phyloP scores from a whole-genome alignment of 2,113 vertebrate genomes.

The Xyrauchen texanus region DNA sequence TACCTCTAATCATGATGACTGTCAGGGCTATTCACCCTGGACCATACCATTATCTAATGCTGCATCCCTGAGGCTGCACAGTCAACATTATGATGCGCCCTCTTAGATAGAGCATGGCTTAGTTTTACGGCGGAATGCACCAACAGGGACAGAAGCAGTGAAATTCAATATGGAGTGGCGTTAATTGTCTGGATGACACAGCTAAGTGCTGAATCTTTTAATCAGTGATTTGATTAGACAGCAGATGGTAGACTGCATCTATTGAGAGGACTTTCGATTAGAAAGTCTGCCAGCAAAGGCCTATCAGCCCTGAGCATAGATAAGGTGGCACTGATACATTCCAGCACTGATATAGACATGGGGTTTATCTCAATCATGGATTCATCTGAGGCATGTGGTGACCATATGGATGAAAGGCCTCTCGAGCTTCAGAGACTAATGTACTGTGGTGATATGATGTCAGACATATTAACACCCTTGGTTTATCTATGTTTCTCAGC shows the following conservation, averaged over 20 bases:
- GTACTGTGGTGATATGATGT: too few relatives aligned
- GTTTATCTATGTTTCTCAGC: too few relatives aligned
- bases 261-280: constrained; percentile 35
- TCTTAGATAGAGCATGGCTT: too few relatives aligned
- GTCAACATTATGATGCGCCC: not conserved
- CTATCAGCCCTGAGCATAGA: not conserved
- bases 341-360: not conserved
- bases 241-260: constrained; percentile 49
- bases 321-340: not conserved
- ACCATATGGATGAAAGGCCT: not conserved
- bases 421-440: too few relatives aligned
- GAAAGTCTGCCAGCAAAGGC: not conserved
- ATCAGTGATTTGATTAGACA: constrained; percentile 42
- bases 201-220: constrained; percentile 41
- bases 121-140: not conserved
- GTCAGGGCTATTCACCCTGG: constrained; percentile 20
- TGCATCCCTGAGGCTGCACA: not conserved
- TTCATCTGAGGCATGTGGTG: not conserved
- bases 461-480: too few relatives aligned
- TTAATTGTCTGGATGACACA: constrained; percentile 44
- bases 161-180: not conserved
- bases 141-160: not conserved
- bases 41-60: constrained; percentile 6
- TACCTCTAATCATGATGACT: constrained; percentile 24
- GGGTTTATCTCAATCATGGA: not conserved